phyloP scores from a whole-genome alignment of 2,113 vertebrate species.

The Crypturellus undulatus region DNA sequence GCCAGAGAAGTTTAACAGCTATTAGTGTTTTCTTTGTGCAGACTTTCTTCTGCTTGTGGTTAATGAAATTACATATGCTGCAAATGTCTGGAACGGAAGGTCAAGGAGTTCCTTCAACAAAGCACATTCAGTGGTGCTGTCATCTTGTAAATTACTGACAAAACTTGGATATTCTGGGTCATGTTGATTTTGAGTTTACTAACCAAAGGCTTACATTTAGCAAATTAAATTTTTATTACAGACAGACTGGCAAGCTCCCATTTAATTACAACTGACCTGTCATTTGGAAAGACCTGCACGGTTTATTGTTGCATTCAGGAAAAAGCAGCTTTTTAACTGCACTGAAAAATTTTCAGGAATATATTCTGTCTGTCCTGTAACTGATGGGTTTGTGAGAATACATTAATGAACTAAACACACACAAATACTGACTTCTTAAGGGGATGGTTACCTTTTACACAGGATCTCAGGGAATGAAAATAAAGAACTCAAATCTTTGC shows the following conservation, averaged over 20 bases:
- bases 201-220: background rate
- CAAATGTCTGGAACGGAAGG: background rate
- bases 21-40: background rate
- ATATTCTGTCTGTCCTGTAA: background rate
- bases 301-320: background rate
- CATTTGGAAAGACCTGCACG: background rate
- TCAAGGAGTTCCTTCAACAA: background rate
- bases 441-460: constrained; percentile 1
- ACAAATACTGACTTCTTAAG: constrained; percentile 21
- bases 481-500: background rate
- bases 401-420: constrained; percentile 1
- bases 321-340: background rate
- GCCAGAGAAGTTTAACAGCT: background rate
- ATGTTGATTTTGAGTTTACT: background rate
- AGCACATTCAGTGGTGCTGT: background rate
- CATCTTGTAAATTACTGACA: background rate
- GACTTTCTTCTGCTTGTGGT: background rate
- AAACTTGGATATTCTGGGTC: background rate
- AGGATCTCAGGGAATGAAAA: constrained; percentile 14
- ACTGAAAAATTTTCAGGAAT: background rate
- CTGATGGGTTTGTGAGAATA: background rate
- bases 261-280: background rate
- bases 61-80: background rate
- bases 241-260: background rate
- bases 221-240: background rate